These are phyloP conservation scores for Marronus borbonicus DNA, from an alignment of 2,888 invertebrate species.

Conservation along the genomic window DNA sequence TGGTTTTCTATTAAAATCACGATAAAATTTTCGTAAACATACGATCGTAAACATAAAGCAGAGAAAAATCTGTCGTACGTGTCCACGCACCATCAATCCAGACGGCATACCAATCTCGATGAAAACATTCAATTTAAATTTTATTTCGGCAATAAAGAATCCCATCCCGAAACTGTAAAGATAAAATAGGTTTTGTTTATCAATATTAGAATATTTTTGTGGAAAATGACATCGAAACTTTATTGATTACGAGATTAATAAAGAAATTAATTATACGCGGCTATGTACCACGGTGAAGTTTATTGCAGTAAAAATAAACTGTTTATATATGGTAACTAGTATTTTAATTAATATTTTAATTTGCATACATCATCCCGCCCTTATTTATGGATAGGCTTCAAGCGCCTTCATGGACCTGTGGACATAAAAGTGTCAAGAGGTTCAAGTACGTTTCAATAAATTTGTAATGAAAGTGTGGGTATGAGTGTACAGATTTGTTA, in stretches of 20 bases:
- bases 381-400: slow-evolving; percentile 18
- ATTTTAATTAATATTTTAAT: slow-evolving; percentile 40
- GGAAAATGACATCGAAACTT: slow-evolving; percentile 31
- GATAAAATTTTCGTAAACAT: slow-evolving; percentile 40
- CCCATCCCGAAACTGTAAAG: slow-evolving; percentile 39
- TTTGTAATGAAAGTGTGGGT: slow-evolving; percentile 25
- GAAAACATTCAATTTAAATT: slow-evolving; percentile 39
- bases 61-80: slow-evolving; percentile 17
- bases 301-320: slow-evolving; percentile 25
- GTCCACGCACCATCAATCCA: not conserved
- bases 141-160: slow-evolving; percentile 44
- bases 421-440: slow-evolving; percentile 27
- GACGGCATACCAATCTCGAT: slow-evolving; percentile 20
- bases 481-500: not conserved
- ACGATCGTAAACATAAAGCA: slow-evolving; percentile 11
- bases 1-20: slow-evolving; percentile 17
- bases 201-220: slow-evolving; percentile 35
- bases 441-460: slow-evolving; percentile 28
- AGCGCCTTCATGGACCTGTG: not conserved
- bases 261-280: slow-evolving; percentile 33
- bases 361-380: slow-evolving; percentile 28
- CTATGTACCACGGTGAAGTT: not conserved
- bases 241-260: slow-evolving; percentile 41
- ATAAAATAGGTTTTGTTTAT: slow-evolving; percentile 32
- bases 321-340: slow-evolving; percentile 23